Conservation (phyloP, 2,113 vertebrate species). For the Actenoides lindsayi region DNA sequence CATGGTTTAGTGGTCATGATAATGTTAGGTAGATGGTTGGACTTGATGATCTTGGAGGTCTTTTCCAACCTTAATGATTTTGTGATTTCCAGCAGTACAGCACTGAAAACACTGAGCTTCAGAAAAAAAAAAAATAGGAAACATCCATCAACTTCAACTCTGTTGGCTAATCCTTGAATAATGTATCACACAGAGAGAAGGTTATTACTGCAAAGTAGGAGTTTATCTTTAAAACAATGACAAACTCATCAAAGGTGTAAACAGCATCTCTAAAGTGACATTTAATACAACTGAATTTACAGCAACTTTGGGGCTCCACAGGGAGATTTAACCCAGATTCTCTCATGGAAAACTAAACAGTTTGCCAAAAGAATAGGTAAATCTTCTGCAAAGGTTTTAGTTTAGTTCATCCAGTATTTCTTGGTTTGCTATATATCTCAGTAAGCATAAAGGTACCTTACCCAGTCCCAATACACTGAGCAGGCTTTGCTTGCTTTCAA, state of each 20-base stretch:
- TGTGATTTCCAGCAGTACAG: background rate
- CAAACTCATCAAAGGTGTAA: conserved; percentile 17
- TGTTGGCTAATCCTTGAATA: background rate
- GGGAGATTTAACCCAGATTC: conserved; percentile 1
- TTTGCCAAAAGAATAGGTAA: conserved; percentile 18
- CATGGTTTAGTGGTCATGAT: too few species aligned
- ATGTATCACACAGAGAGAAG: background rate
- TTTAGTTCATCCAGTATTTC: background rate
- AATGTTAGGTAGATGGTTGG: too few species aligned
- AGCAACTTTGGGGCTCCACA: background rate
- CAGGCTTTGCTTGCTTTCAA: background rate
- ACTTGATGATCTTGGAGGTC: too few species aligned
- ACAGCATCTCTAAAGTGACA: background rate
- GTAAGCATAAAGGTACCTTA: background rate
- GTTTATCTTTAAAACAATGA: conserved; percentile 28
- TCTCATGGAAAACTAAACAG: background rate
- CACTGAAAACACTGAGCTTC: background rate
- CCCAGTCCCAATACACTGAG: background rate
- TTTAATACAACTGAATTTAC: background rate
- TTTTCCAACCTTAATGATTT: too few species aligned
- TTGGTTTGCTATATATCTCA: background rate
- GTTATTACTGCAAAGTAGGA: background rate
- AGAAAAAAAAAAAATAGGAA: background rate
- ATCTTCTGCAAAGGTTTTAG: background rate
- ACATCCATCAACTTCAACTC: background rate